phyloP scores from a whole-genome alignment of 2,888 invertebrate species.

The Ichneumoninae sp. region DNA sequence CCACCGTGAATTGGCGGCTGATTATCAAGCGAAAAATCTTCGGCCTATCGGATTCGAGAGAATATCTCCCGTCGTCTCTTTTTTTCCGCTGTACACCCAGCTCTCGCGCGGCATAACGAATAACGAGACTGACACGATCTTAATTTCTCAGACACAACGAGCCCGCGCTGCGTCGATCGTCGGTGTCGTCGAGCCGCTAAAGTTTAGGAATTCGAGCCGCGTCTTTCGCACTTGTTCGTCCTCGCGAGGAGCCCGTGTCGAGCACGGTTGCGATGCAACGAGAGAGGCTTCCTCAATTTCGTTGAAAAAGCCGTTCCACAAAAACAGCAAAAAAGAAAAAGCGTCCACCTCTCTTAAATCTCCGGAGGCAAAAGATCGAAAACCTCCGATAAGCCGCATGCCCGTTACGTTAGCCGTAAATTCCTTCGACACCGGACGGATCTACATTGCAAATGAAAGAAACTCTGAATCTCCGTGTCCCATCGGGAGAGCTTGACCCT shows the following conservation, averaged over 20 bases:
- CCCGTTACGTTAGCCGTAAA: conserved; percentile 7
- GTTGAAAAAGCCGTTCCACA: background rate
- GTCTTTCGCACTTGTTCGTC: conserved; percentile 20
- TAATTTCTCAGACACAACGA: background rate
- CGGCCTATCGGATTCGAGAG: conserved; percentile 77
- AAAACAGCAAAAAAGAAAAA: background rate
- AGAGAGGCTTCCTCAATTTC: background rate
- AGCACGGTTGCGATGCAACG: background rate
- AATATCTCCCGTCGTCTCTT: conserved; percentile 46
- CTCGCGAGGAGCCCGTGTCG: background rate
- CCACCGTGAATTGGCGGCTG: conserved; percentile 70
- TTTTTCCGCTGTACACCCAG: background rate
- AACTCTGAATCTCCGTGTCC: background rate
- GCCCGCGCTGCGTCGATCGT: background rate
- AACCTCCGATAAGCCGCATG: background rate
- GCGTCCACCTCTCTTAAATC: background rate
- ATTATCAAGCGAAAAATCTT: conserved; percentile 73
- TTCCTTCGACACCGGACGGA: background rate
- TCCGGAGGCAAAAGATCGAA: background rate
- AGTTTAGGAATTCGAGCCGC: conserved; percentile 37
- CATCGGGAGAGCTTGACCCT: conserved; percentile 1
- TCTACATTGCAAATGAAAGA: conserved; percentile 12
- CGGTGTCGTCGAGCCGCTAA: conserved; percentile 11
- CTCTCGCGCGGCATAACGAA: conserved; percentile 15
- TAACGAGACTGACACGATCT: background rate